Evolutionary conservation across 2,888 invertebrate species (phyloP), one percentile per base, ranked within the genome.

Genomic region (Phasia obesa): DNA sequence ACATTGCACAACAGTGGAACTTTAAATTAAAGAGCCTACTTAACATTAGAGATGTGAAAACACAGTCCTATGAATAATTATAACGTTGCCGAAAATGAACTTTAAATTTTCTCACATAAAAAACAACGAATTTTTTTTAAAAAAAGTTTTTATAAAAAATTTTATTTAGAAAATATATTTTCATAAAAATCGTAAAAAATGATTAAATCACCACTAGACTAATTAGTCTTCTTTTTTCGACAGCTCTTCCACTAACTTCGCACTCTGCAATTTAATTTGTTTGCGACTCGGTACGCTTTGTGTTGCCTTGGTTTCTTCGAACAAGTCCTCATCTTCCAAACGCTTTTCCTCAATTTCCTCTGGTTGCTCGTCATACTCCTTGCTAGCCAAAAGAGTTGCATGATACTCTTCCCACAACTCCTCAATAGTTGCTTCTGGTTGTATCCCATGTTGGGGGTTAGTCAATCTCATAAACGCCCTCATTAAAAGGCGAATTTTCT

Each of bases 251-350:
- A 91, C 86, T 23, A 90, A 84, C 84, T 90, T 90, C 38, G 87
- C 87, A 85, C 91, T 91, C 35, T 87, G 86, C 5, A 87, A 85
- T 87, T 91, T 91, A 15, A 91, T 88, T 81, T 88, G 88, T 25
- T 89, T 88, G 25, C 91, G 90, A 84, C 87, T 90, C 2, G 88
- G 89, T 7, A 90, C 87, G 84, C 85, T 85, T 60, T 87, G 88
- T 64, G 85, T 57, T 0, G 76, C 86, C 69, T 88, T 89, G 25
- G 83, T 84, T 62, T 88, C 88, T 23, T 81, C 86, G 17, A 87
- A 31, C 0, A 87, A 7, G 57, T 87, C 87, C 6, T 85, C 85
- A 23, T 67, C 70, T 44, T 60, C 35, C 17, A 62, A 21, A 3
- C 47, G 59, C 27, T 62, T 55, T 6, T 65, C 47, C 9, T 27